Percentiles rank a stretch among this genome's conserved stretches.
Evolutionary conservation across 2,113 vertebrate genomes (phyloP).

Genomic region (Lipotes vexillifer): DNA sequence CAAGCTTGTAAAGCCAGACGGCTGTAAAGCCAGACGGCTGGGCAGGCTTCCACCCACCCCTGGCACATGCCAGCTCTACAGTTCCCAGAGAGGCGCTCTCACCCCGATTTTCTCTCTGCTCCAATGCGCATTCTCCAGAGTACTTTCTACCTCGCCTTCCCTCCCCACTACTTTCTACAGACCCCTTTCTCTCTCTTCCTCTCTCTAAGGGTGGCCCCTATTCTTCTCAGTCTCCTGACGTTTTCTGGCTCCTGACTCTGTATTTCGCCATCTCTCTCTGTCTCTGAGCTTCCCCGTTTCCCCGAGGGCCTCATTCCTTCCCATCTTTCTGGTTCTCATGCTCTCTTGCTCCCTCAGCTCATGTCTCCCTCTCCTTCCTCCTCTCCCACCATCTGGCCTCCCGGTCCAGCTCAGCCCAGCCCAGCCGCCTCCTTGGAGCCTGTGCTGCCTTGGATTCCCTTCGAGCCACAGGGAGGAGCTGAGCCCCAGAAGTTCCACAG

Average conservation of each 20-base stretch:
- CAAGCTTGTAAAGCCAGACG: not conserved
- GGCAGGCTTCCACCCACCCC: not conserved
- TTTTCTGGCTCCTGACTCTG: not conserved
- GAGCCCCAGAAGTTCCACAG: not conserved
- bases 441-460: not conserved
- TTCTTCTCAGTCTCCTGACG: not conserved
- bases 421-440: not conserved
- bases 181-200: not conserved
- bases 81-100: rapidly evolving
- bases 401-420: not conserved
- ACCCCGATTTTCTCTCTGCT: not conserved
- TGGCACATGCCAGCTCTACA: not conserved
- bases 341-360: not conserved
- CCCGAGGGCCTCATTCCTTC: not conserved
- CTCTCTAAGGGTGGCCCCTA: not conserved
- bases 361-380: not conserved
- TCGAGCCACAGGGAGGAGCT: not conserved
- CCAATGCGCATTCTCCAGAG: too few species aligned
- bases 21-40: not conserved
- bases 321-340: not conserved
- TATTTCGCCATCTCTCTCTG: not conserved
- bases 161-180: not conserved
- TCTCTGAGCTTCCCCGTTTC: not conserved
- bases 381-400: not conserved
- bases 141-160: not conserved